Conservation (phyloP, 2,888 invertebrate species). For the Melanostoma scalare region DNA sequence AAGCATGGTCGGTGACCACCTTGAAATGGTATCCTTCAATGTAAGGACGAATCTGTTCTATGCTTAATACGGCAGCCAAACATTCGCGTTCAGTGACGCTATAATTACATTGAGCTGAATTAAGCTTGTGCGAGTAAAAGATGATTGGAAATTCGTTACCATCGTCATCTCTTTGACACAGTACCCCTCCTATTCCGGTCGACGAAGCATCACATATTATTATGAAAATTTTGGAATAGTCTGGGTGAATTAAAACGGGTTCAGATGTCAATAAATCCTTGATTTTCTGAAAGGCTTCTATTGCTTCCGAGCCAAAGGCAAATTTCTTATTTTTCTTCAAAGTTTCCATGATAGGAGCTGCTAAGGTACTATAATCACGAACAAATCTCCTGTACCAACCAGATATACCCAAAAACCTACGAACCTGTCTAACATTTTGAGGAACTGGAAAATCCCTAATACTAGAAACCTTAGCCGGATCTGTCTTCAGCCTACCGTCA, state of each 20-base stretch:
- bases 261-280: slow-evolving; percentile 15
- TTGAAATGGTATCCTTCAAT: slow-evolving; percentile 47
- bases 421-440: slow-evolving; percentile 55
- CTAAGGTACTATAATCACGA: slow-evolving; percentile 38
- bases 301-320: neutral
- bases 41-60: slow-evolving; percentile 52
- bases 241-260: slow-evolving; percentile 14
- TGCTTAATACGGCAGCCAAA: neutral
- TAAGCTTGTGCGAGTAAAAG: slow-evolving; percentile 31
- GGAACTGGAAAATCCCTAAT: slow-evolving; percentile 1
- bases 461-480: slow-evolving; percentile 14
- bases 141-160: slow-evolving; percentile 25
- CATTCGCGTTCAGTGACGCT: slow-evolving; percentile 8
- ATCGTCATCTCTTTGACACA: slow-evolving; percentile 35
- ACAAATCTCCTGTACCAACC: slow-evolving; percentile 72
- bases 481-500: slow-evolving; percentile 24
- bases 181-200: slow-evolving; percentile 20
- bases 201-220: slow-evolving; percentile 31
- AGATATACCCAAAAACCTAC: slow-evolving; percentile 68
- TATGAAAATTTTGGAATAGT: slow-evolving; percentile 24
- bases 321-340: neutral
- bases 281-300: neutral
- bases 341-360: slow-evolving; percentile 39
- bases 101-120: slow-evolving; percentile 44
- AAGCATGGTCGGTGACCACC: slow-evolving; percentile 73